These are phyloP conservation scores for Orthosia cruda DNA, from an alignment of 2,888 invertebrate species.

Conservation along the genomic window DNA sequence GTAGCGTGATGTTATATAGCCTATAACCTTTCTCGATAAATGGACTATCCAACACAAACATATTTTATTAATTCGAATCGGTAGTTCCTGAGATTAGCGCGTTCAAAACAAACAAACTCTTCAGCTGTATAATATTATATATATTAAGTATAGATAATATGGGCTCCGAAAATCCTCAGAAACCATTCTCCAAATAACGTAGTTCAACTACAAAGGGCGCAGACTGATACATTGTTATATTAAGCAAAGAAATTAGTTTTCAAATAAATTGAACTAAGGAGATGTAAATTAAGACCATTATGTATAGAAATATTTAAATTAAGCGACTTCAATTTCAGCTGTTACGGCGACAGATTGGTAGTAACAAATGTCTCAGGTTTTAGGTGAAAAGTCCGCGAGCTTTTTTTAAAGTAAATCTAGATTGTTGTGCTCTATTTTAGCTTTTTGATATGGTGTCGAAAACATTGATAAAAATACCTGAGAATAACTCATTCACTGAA, in stretches of 20 bases:
- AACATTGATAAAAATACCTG: neutral
- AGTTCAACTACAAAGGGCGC: slow-evolving; percentile 25
- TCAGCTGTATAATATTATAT: too few relatives aligned
- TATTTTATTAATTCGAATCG: too few relatives aligned
- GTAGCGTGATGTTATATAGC: too few relatives aligned
- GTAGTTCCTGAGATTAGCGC: too few relatives aligned
- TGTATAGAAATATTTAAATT: slow-evolving; percentile 50
- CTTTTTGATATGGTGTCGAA: neutral
- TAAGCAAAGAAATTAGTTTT: slow-evolving; percentile 57
- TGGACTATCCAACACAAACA: too few relatives aligned
- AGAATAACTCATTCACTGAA: neutral
- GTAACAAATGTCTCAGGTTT: neutral
- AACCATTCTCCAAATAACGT: slow-evolving; percentile 31
- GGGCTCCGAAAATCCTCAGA: slow-evolving; percentile 29
- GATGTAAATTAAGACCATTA: slow-evolving; percentile 45
- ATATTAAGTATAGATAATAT: too few relatives aligned
- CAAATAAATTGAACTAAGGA: slow-evolving; percentile 41
- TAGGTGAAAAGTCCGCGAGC: neutral
- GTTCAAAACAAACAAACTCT: too few relatives aligned
- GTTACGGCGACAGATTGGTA: slow-evolving; percentile 21
- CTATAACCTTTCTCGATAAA: too few relatives aligned
- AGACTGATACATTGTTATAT: slow-evolving; percentile 52
- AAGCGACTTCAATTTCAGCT: slow-evolving; percentile 42
- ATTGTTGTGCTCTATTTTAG: neutral
- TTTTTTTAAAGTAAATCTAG: neutral